Percentiles rank a stretch among this genome's conserved stretches.
Evolutionary conservation across 2,113 vertebrate species (phyloP).

Genomic region (Phaethon lepturus): DNA sequence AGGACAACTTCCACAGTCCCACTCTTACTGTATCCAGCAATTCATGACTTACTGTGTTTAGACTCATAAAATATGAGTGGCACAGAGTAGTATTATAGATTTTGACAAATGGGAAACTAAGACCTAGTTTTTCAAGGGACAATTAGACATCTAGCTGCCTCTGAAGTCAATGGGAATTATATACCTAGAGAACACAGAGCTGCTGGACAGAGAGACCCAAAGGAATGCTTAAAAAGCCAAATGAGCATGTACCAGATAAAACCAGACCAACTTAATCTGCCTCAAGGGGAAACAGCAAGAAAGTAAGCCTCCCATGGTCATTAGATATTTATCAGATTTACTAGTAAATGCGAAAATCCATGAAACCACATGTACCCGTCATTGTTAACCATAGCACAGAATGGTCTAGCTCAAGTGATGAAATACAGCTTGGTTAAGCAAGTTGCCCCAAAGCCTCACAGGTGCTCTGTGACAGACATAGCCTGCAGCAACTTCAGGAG

Average conservation of each 20-base stretch:
- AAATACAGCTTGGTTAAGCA: not conserved
- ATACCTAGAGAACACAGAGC: not conserved
- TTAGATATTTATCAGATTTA: not conserved
- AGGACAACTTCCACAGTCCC: not conserved
- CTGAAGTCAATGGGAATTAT: not conserved
- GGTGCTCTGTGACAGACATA: not conserved
- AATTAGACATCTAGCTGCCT: not conserved
- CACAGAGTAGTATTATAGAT: not conserved
- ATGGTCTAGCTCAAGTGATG: not conserved
- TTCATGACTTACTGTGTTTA: not conserved
- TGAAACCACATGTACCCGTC: not conserved
- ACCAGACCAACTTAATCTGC: not conserved
- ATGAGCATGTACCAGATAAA: not conserved
- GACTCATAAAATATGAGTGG: not conserved
- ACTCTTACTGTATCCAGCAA: not conserved
- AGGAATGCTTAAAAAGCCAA: not conserved
- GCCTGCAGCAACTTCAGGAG: not conserved
- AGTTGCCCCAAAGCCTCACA: not conserved
- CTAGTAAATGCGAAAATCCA: not conserved
- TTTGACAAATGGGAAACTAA: not conserved
- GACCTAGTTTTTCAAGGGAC: not conserved
- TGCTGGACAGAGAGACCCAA: not conserved
- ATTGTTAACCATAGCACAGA: not conserved
- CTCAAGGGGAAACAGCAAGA: not conserved
- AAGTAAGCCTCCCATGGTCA: not conserved